phyloP scores from a whole-genome alignment of 2,797 vertebrate species.

The Menidia menidia region DNA sequence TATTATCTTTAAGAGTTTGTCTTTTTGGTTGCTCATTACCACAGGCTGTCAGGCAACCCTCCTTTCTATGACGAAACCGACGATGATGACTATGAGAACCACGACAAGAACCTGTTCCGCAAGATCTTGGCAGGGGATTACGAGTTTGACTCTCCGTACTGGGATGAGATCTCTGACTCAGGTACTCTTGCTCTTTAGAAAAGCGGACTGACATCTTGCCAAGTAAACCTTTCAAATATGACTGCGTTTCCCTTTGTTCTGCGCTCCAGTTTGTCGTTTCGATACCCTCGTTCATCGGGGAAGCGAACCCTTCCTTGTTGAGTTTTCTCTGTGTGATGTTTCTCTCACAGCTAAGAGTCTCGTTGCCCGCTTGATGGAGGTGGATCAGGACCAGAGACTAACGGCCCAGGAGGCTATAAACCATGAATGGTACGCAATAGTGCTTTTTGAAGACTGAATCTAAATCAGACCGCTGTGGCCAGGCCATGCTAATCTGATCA shows the following conservation, averaged over 20 bases:
- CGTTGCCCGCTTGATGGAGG: conserved; percentile 96
- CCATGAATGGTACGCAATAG: conserved; percentile 88
- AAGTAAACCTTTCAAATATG: conserved; percentile 31
- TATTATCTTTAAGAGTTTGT: no score
- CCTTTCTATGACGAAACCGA: conserved; percentile 97
- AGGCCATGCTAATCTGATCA: conserved; percentile 5
- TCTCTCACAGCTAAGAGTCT: conserved; percentile 83
- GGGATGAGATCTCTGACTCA: conserved; percentile 98
- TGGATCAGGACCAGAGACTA: conserved; percentile 96
- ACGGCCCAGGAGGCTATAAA: conserved; percentile 97
- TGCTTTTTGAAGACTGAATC: conserved; percentile 23
- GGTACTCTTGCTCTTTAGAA: conserved; percentile 73
- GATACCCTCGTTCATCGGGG: conserved; percentile 12
- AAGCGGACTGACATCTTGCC: conserved; percentile 15
- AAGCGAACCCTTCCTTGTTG: conserved; percentile 32
- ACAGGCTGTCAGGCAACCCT: conserved; percentile 95
- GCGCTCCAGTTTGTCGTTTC: conserved; percentile 29
- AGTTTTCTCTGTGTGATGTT: conserved; percentile 39
- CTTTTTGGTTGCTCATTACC: not conserved
- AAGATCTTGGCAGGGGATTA: conserved; percentile 97
- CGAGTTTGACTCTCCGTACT: conserved; percentile 97
- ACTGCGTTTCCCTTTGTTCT: conserved; percentile 3
- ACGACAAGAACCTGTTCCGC: conserved; percentile 97
- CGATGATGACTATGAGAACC: conserved; percentile 97
- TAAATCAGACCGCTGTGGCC: conserved; percentile 2